Percentiles rank a stretch among this genome's conserved stretches.
Conservation (phyloP, 2,888 invertebrate species). For the Drosophila lacicola region DNA sequence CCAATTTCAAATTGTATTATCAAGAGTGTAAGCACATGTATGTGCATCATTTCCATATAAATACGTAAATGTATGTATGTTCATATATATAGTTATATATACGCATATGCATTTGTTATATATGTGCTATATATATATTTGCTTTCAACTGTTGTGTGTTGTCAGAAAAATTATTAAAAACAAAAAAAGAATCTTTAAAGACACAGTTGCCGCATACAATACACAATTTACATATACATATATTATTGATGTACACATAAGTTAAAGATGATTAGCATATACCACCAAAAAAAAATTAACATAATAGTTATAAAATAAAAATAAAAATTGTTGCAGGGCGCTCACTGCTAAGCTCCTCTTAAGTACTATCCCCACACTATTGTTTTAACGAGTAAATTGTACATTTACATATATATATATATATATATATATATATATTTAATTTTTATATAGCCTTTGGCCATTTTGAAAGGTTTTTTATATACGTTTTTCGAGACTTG, state of each 20-base stretch:
- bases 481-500: conserved; percentile 27
- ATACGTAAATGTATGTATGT: conserved; percentile 14
- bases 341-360: conserved; percentile 32
- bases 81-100: conserved; percentile 1
- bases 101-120: not conserved
- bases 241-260: conserved; percentile 21
- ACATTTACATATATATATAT: conserved; percentile 27
- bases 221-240: conserved; percentile 13
- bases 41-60: conserved; percentile 13
- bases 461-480: conserved; percentile 32
- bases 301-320: not conserved
- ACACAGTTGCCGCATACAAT: conserved; percentile 12
- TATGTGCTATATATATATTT: not conserved
- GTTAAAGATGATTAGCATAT: conserved; percentile 23
- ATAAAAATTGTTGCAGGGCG: conserved; percentile 19
- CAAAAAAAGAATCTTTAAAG: not conserved
- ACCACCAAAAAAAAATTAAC: conserved; percentile 35
- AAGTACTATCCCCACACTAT: conserved; percentile 13
- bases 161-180: not conserved
- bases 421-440: conserved; percentile 14
- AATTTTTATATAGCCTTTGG: conserved; percentile 43
- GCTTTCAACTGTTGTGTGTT: conserved; percentile 21
- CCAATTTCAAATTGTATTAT: conserved; percentile 54
- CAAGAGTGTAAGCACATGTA: conserved; percentile 5
- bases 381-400: conserved; percentile 19